Conservation (phyloP, 1,140 invertebrate genomes). For the Colletes latitarsis region DNA sequence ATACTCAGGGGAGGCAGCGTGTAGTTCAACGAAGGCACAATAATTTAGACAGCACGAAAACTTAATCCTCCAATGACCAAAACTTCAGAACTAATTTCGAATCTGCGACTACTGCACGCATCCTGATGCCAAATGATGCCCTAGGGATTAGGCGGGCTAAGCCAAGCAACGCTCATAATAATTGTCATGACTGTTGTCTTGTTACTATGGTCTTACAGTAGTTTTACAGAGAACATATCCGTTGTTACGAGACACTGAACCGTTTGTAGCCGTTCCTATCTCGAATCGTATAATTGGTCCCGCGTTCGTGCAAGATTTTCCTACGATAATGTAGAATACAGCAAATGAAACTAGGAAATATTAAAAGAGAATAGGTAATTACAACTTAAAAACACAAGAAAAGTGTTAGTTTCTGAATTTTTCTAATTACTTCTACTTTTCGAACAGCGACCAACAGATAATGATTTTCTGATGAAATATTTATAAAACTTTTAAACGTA, state of each 20-base stretch:
- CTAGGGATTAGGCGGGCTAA: constrained; percentile 18
- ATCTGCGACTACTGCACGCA: neutral
- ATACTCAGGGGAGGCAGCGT: neutral
- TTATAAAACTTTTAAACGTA: too few relatives aligned
- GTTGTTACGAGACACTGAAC: neutral
- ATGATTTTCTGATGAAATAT: too few relatives aligned
- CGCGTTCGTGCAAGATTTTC: neutral
- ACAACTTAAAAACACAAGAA: neutral
- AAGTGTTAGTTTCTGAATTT: too few relatives aligned
- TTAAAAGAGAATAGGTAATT: neutral
- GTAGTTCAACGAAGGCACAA: neutral
- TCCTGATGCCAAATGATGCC: constrained; percentile 9
- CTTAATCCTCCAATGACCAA: constrained; percentile 31
- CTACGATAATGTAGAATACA: neutral
- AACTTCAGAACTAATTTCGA: constrained; percentile 27
- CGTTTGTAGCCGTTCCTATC: neutral
- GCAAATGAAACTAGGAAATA: neutral
- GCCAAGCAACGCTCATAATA: constrained; percentile 7
- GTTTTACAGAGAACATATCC: neutral
- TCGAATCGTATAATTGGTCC: constrained; percentile 1
- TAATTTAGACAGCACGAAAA: constrained; percentile 29
- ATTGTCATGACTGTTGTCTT: neutral
- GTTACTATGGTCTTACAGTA: neutral
- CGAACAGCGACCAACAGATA: too few relatives aligned
- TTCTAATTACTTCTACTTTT: too few relatives aligned